Evolutionary conservation across 2,797 vertebrate species (phyloP), one percentile per base, ranked within the genome.

Genomic region (Hozukius guyotensis): DNA sequence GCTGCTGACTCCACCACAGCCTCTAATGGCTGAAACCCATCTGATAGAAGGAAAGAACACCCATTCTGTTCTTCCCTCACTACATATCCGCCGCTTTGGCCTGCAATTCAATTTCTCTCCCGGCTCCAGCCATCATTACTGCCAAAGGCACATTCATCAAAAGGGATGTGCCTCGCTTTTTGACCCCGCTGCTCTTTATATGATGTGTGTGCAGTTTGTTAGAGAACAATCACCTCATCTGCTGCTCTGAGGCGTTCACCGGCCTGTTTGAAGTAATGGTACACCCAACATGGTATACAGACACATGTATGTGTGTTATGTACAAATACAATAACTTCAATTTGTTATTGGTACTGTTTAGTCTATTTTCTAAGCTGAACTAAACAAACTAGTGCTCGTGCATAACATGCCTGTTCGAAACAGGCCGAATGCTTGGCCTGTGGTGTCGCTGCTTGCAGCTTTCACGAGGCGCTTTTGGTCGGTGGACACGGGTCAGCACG

Each of bases 51-150:
- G 61, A 83, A 90, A 85, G 56, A 82, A 87, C 79, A 68, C 81
- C 89, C 89, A 85, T 75, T 86, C 80, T 85, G 76, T 70, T 83
- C 84, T 77, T 75, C 89, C 87, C 70, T 83, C 79, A 63, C 84
- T 52, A 53, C 80, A 82, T 75, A 91, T 93, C 90, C 89, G 86
- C 83, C 72, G 68, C 61, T n/a, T 85, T 71, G 72, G 75, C 78
- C 79, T 52, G 14, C 85, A 93, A 94, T 92, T 90, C 70, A 89
- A 93, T 94, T 93, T 86, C 68, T 88, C 84, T 79, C 70, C 69
- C 38, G 14, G 81, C 68, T 77, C 60, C 81, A 89, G 85, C 77
- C 86, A 80, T 89, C 76, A 86, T 87, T 90, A 85, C 82, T 78
- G 85, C 82, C 77, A 79, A 72, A 81, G 88, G 87, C 82, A 73